Percentiles rank a stretch among this genome's conserved stretches.
phyloP scores from a whole-genome alignment of 1,140 invertebrate genomes.

The Drosophila tristis region DNA sequence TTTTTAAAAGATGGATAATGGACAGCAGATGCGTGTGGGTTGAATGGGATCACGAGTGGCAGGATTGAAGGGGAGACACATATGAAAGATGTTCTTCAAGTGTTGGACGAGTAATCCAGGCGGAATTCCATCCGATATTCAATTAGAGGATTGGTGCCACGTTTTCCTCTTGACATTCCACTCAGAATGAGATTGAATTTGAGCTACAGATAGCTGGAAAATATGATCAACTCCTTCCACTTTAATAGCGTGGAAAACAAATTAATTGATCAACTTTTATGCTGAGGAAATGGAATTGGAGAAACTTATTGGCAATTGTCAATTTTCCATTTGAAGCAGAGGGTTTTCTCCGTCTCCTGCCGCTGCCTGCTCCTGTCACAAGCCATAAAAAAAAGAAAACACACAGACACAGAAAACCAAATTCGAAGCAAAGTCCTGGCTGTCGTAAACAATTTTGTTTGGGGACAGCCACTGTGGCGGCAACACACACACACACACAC shows the following conservation, averaged over 20 bases:
- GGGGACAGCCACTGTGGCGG: conserved; percentile 4
- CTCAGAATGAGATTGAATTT: too few relatives aligned
- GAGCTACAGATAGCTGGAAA: too few relatives aligned
- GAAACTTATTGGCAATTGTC: conserved; percentile 34
- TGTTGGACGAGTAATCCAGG: too few relatives aligned
- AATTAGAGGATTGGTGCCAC: too few relatives aligned
- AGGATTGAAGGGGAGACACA: too few relatives aligned
- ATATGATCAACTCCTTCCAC: not conserved
- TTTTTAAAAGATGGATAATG: too few relatives aligned
- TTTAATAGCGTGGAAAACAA: conserved; percentile 19
- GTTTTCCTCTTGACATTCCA: too few relatives aligned
- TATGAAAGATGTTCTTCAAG: too few relatives aligned
- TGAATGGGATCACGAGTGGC: too few relatives aligned
- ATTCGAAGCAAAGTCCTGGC: not conserved
- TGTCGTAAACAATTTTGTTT: conserved; percentile 3
- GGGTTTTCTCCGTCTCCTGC: not conserved
- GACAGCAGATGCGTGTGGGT: too few relatives aligned
- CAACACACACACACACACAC: conserved; percentile 11
- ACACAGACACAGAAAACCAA: too few relatives aligned
- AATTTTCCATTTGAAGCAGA: conserved; percentile 55
- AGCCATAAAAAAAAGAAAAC: conserved; percentile 4
- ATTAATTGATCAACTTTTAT: conserved; percentile 22
- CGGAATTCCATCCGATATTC: too few relatives aligned
- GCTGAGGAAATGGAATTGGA: conserved; percentile 19
- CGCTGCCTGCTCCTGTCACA: not conserved